A percentile compares a stretch with the other conserved stretches of the same genome.
phyloP scores from a whole-genome alignment of 1,140 invertebrate genomes.

The Physella acuta region DNA sequence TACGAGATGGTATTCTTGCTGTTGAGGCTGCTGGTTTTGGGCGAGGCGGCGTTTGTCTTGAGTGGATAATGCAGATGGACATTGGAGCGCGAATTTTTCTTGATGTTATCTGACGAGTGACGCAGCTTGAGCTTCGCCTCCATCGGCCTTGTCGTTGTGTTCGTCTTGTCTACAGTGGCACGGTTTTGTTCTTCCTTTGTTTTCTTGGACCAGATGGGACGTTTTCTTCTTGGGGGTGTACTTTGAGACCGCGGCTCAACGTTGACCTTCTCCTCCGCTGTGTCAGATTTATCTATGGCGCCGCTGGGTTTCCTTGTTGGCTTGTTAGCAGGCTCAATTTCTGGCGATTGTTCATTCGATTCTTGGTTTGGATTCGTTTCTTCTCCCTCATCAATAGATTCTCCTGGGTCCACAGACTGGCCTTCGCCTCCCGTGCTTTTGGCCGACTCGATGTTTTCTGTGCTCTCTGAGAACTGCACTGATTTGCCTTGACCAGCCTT shows the following conservation, averaged over 20 bases:
- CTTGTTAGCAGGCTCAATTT: neutral
- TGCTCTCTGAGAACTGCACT: constrained; percentile 19
- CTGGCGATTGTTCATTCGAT: neutral
- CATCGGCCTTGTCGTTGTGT: neutral
- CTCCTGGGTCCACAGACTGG: neutral
- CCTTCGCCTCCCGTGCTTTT: neutral
- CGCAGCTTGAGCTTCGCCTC: neutral
- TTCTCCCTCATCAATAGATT: neutral
- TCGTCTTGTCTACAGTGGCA: neutral
- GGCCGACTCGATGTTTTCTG: neutral
- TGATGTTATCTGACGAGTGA: neutral
- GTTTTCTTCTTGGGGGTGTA: neutral
- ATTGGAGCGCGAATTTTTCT: neutral
- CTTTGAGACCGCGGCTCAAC: neutral
- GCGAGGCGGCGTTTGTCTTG: neutral
- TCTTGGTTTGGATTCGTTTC: neutral
- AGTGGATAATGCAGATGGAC: neutral
- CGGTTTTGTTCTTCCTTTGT: neutral
- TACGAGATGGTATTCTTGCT: neutral
- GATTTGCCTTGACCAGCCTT: neutral
- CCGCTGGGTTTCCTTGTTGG: neutral
- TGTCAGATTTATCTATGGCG: too few relatives aligned
- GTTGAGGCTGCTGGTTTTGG: neutral
- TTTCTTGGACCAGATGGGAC: constrained; percentile 1
- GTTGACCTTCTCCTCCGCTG: too few relatives aligned